Conservation (phyloP, 2,888 invertebrate species). For the Dioctria linearis region DNA sequence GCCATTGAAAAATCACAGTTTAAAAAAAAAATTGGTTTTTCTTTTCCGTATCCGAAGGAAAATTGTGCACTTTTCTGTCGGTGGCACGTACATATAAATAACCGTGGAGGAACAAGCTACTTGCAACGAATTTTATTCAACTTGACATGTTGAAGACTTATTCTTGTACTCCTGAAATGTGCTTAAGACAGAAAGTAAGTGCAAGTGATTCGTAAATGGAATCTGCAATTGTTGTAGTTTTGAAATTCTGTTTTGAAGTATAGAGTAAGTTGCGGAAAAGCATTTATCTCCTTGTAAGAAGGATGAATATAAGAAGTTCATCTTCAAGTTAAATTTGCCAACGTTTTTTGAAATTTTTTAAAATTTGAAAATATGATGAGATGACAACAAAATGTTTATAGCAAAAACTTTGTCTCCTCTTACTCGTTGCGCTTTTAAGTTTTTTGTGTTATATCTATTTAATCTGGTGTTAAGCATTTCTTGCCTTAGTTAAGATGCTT, state of each 20-base stretch:
- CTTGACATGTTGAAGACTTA: constrained; percentile 34
- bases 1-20: constrained; percentile 27
- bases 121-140: constrained; percentile 33
- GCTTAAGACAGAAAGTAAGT: constrained; percentile 45
- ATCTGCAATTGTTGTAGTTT: constrained; percentile 42
- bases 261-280: background rate
- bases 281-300: background rate
- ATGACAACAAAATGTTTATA: background rate
- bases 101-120: constrained; percentile 2
- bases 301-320: background rate
- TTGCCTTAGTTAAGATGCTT: too few relatives aligned
- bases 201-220: constrained; percentile 45
- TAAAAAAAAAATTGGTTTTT: background rate
- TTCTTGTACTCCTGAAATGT: constrained; percentile 35
- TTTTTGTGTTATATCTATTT: too few relatives aligned
- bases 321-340: background rate
- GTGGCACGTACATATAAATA: constrained; percentile 31
- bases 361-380: background rate
- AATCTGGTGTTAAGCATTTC: too few relatives aligned
- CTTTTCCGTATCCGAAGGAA: constrained; percentile 8
- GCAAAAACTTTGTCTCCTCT: too few relatives aligned
- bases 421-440: too few relatives aligned
- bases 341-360: background rate
- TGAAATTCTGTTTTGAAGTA: background rate
- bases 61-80: constrained; percentile 28